Evolutionary conservation across 2,113 vertebrate genomes (phyloP).

Genomic region (Salvelinus alpinus): DNA sequence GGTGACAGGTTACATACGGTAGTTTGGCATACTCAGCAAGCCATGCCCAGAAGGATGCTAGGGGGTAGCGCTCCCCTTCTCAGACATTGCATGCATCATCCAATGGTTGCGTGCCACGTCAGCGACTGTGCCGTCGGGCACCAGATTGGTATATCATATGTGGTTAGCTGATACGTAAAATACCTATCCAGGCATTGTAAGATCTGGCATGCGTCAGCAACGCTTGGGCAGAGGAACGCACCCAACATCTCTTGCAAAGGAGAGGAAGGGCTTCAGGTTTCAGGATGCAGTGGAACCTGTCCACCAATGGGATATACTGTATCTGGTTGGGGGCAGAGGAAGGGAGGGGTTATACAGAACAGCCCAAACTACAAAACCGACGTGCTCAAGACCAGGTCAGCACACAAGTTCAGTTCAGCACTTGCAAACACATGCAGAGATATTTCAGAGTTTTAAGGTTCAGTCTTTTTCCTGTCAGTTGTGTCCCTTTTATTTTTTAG

Average conservation of each 20-base stretch:
- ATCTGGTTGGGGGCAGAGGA: not conserved
- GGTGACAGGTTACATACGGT: slow-evolving; percentile 66
- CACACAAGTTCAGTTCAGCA: slow-evolving; percentile 60
- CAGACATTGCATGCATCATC: too few species aligned
- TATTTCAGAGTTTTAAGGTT: slow-evolving; percentile 49
- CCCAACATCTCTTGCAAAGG: not conserved
- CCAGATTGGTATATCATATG: too few species aligned
- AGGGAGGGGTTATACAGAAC: slow-evolving; percentile 38
- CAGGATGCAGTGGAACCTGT: slow-evolving; percentile 56
- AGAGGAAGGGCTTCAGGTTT: slow-evolving; percentile 23
- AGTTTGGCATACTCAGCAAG: slow-evolving; percentile 75
- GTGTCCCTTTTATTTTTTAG: slow-evolving; percentile 18
- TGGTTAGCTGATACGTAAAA: too few species aligned
- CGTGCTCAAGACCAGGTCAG: slow-evolving; percentile 63
- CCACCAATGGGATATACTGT: slow-evolving; percentile 21
- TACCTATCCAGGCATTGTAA: too few species aligned
- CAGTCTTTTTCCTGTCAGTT: slow-evolving; percentile 40
- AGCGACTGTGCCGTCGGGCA: too few species aligned
- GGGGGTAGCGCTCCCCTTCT: slow-evolving; percentile 43
- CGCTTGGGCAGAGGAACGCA: too few species aligned
- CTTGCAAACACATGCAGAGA: slow-evolving; percentile 77
- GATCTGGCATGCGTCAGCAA: too few species aligned
- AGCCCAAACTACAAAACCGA: slow-evolving; percentile 58
- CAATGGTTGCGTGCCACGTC: too few species aligned
- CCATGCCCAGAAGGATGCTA: slow-evolving; percentile 73